Base-by-base conservation (phyloP, 2,113 vertebrate genomes). In the Poecile atricapillus region DNA sequence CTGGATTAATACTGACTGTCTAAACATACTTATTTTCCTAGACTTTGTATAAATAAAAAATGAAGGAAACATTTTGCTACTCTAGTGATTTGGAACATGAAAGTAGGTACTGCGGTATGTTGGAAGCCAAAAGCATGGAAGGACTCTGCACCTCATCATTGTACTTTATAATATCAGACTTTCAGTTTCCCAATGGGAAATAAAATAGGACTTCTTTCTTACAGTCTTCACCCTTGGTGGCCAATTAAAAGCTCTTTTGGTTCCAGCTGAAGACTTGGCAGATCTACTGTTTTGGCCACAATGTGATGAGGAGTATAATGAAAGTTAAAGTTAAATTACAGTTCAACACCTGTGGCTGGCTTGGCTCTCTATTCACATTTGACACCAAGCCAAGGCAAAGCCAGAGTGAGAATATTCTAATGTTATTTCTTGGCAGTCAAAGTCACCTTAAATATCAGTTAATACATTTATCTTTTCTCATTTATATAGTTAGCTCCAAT, bases 251-350 rank as follows among this genome's bases (percentile, higher is more conserved):
- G 39, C n/a, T 59, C 89, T 89, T 76, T 87, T 87, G n/a, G 46
- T 90, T 89, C 67, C 81, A 96, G 53, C 19, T 92, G 89, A 97
- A 84, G 78, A 87, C 73, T 67, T 96, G 92, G 93, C 90, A 83
- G 13, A 46, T 93, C 68, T 87, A 43, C 17, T 55, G 28, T 87
- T 30, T 78, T 96, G 70, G 43, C 41, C 64, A 86, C 50, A 43
- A 13, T 59, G 37, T 93, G 83, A 68, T 75, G 85, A 83, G 49
- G 27, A 92, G 13, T 56, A 63, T 90, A 90, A 95, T 95, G 73
- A 95, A 97, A 96, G 70, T 92, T 94, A 83, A 65, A 89, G 94
- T 95, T 70, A 97, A 95, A 83, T 94, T 55, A 55, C 83, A 86
- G 77, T 93, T 77, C 55, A 89, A 20, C 91, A 89, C 92, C 35